Evolutionary conservation across 2,888 invertebrate genomes (phyloP).

Genomic region (Melinopterus prodromus): DNA sequence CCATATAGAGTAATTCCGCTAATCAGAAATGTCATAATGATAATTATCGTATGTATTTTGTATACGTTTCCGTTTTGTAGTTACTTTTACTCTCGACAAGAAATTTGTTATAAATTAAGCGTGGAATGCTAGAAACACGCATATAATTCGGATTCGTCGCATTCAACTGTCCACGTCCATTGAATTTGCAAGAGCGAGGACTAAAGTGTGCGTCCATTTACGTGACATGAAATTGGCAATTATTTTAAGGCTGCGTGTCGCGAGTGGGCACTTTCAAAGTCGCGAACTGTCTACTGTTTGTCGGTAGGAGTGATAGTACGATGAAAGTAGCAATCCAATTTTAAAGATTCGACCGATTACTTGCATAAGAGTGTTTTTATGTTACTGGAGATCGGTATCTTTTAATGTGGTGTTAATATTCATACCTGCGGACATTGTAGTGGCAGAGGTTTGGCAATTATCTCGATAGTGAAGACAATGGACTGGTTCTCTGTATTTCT

Average conservation of each 20-base stretch:
- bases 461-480: background rate
- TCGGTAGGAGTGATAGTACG: background rate
- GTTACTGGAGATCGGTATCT: background rate
- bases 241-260: background rate
- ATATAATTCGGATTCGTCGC: background rate
- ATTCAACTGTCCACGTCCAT: background rate
- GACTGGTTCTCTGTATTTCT: background rate
- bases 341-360: background rate
- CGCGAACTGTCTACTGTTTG: background rate
- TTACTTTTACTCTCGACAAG: background rate
- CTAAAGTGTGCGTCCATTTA: background rate
- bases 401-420: background rate
- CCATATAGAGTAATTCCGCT: background rate
- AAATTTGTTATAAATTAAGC: background rate
- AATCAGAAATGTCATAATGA: background rate
- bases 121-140: background rate
- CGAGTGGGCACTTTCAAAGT: background rate
- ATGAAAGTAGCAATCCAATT: background rate
- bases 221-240: background rate
- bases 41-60: background rate
- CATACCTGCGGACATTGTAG: background rate
- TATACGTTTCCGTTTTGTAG: background rate
- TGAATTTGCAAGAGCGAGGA: background rate
- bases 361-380: background rate
- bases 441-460: background rate